phyloP scores from a whole-genome alignment of 1,140 invertebrate genomes.

The Protaetia brevitarsis region DNA sequence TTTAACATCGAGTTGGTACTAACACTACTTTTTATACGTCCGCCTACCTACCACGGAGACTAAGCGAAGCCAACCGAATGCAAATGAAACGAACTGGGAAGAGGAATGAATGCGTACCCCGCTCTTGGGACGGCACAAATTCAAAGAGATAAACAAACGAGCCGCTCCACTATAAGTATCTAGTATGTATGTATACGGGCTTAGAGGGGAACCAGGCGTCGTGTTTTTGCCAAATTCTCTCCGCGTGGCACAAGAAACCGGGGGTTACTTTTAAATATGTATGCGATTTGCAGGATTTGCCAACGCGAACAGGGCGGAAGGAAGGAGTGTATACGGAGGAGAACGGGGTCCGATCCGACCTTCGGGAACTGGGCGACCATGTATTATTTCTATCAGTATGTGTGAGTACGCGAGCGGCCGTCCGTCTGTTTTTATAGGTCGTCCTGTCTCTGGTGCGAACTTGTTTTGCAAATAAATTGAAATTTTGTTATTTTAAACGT shows the following conservation, averaged over 20 bases:
- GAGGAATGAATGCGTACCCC: conserved; percentile 1
- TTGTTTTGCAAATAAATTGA: conserved; percentile 28
- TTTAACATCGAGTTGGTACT: too few relatives aligned
- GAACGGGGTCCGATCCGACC: neutral
- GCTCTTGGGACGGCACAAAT: neutral
- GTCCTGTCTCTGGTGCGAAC: conserved; percentile 11
- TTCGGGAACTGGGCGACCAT: neutral
- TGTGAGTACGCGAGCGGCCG: neutral
- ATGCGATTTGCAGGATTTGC: conserved; percentile 26
- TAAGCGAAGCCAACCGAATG: neutral
- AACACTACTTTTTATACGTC: too few relatives aligned
- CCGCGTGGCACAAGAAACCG: neutral
- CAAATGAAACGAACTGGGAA: conserved; percentile 2
- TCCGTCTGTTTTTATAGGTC: conserved; percentile 23
- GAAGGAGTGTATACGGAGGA: neutral
- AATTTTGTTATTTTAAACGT: conserved; percentile 27
- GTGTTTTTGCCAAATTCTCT: conserved; percentile 11
- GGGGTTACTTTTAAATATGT: conserved; percentile 24
- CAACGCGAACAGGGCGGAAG: neutral
- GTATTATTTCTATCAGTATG: neutral
- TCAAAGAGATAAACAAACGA: conserved; percentile 18
- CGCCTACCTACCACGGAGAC: too few relatives aligned
- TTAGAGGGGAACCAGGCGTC: neutral
- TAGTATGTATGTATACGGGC: neutral
- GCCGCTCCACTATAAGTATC: conserved; percentile 4